Evolutionary conservation across 2,888 invertebrate species (phyloP), one percentile per base, ranked within the genome.

Genomic region (Timandra comae): DNA sequence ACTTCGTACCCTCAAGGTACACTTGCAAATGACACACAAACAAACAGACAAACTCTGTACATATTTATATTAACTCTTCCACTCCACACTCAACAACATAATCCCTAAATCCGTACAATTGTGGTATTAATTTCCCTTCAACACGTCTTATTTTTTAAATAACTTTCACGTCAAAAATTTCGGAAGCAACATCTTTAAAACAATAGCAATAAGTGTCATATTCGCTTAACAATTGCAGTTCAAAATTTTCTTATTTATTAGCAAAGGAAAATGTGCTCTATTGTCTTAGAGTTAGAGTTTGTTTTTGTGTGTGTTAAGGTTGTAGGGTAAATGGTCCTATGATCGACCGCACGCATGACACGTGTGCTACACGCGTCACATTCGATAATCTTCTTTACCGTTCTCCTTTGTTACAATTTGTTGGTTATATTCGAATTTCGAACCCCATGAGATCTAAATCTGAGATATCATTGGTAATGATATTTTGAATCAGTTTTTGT

Each of bases 91-190:
- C 79, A 68, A 76, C 74, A 77, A 73, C 76, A 56, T 82, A 81
- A 82, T 76, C 81, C 62, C 71, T 80, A 80, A 84, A 82, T 82
- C 82, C 79, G 65, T 64, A 63, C 73, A 81, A 81, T 82, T 84
- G 84, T 72, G 82, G 84, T 84, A 85, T 84, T 82, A 74, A 81
- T 85, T 85, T 82, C 80, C 65, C 80, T 82, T 80, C 67, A 65
- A 84, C 84, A 81, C 82, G 79, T 80, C 80, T 79, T 78, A 73
- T 54, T 76, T 76, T n/a, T 74, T 69, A 67, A 72, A 49, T 63
- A 67, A 77, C 63, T 60, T 67, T 70, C 44, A 41, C 36, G 34
- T 28, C 34, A 49, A 5, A 4, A n/a, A 13, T 3, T 8, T 29
- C 22, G 19, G 24, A 1, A 16, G 35, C 12, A 64, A 65, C 32